Evolutionary conservation across 2,888 invertebrate species (phyloP).

Genomic region (Aphidius colemani): DNA sequence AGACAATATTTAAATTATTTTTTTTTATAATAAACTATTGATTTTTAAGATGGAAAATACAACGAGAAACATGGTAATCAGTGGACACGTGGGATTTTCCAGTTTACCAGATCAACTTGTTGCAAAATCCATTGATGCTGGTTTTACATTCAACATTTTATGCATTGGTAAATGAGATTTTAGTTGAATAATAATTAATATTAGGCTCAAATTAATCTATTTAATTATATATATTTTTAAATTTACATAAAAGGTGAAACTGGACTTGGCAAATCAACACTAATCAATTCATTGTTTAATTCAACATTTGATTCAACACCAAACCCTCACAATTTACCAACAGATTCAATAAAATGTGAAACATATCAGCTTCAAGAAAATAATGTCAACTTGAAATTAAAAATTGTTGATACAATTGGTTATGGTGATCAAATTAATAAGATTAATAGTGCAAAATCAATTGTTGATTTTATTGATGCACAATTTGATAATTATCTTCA

Average conservation of each 20-base stretch:
- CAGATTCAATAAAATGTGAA: constrained; percentile 95
- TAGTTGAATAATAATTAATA: not conserved
- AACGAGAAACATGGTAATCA: constrained; percentile 79
- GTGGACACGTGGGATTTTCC: constrained; percentile 98
- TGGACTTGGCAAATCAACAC: constrained; percentile 96
- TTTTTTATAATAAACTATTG: constrained; percentile 20
- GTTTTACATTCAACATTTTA: constrained; percentile 97
- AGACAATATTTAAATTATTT: not conserved
- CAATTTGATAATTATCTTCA: constrained; percentile 98
- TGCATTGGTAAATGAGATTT: constrained; percentile 82
- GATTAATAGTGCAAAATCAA: constrained; percentile 97
- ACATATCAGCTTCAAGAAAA: constrained; percentile 94
- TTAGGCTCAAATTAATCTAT: too few species aligned
- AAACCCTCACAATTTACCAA: constrained; percentile 91
- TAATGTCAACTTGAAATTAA: constrained; percentile 88
- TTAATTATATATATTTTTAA: not conserved
- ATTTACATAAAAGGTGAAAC: constrained; percentile 80
- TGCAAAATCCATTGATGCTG: constrained; percentile 95
- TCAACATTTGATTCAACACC: constrained; percentile 95
- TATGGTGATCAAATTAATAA: constrained; percentile 99
- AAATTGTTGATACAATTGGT: constrained; percentile 98
- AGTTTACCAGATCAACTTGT: constrained; percentile 98
- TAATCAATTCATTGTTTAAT: constrained; percentile 98
- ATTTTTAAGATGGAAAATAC: constrained; percentile 54
- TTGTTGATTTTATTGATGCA: constrained; percentile 96